These are phyloP conservation scores for Gisinianus flammeolus DNA, from an alignment of 2,888 invertebrate genomes.

Conservation along the genomic window DNA sequence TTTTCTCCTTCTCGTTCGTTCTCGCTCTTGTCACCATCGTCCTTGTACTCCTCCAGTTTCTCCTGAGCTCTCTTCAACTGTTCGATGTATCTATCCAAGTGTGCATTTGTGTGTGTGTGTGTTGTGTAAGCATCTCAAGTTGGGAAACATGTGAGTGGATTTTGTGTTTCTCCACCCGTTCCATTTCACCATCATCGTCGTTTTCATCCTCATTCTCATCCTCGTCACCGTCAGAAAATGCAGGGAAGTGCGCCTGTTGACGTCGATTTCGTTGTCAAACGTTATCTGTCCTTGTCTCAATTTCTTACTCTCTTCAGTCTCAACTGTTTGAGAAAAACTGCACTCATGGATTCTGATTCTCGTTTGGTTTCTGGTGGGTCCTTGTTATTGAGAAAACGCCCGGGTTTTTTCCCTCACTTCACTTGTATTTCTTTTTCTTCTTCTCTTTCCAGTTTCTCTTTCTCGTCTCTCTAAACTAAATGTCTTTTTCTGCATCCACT, in stretches of 20 bases:
- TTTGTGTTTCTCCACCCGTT: conserved; percentile 25
- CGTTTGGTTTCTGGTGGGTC: neutral
- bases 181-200: conserved; percentile 10
- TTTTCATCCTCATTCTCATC: neutral
- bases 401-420: neutral
- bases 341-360: neutral
- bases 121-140: too few relatives aligned
- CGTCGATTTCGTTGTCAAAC: conserved; percentile 30
- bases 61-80: neutral
- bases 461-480: neutral
- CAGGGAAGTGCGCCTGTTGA: conserved; percentile 28
- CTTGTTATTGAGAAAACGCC: neutral
- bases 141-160: neutral
- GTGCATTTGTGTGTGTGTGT: too few relatives aligned
- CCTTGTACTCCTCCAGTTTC: too few relatives aligned
- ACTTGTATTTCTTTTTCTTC: neutral
- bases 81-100: too few relatives aligned
- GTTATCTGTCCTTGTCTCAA: conserved; percentile 27
- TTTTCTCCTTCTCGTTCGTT: too few relatives aligned
- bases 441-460: too few relatives aligned
- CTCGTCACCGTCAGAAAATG: neutral
- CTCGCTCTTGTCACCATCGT: too few relatives aligned
- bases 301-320: conserved; percentile 12
- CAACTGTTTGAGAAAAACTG: neutral
- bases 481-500: conserved; percentile 9